A percentile compares a stretch with the other conserved stretches of the same genome.
Conservation (phyloP, 2,797 vertebrate species). For the Paramormyrops hopkinsi region DNA sequence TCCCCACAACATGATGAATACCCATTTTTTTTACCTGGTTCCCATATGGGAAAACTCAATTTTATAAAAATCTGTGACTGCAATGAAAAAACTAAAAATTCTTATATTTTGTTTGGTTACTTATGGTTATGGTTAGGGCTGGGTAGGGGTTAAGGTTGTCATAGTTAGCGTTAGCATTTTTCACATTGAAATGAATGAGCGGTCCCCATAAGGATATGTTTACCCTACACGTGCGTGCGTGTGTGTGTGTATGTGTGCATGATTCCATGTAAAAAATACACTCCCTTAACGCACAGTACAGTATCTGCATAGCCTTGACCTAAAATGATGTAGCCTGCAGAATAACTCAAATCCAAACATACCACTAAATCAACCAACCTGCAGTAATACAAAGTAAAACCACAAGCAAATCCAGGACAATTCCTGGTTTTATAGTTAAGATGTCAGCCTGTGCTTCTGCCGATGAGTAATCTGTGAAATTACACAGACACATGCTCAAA, state of each 20-base stretch:
- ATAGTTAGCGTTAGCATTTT: no score
- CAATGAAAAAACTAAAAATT: no score
- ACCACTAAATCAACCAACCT: neutral
- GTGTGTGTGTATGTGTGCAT: neutral
- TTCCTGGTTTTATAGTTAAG: neutral
- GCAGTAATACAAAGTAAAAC: neutral
- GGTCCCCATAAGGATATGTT: no score
- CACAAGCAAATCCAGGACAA: neutral
- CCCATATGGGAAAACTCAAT: no score
- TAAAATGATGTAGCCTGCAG: neutral
- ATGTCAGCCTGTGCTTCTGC: neutral
- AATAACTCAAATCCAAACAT: neutral
- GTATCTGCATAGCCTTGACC: neutral
- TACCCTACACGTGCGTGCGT: neutral
- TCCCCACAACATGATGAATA: no score
- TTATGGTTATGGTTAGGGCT: no score
- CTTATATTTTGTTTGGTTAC: no score
- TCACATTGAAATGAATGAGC: no score
- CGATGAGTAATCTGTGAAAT: conserved; percentile 11
- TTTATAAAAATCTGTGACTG: no score
- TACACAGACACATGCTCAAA: conserved; percentile 15
- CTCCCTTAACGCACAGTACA: neutral
- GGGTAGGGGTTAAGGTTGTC: no score
- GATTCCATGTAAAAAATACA: neutral
- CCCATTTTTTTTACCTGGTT: no score